A percentile compares a stretch with the other conserved stretches of the same genome.
These are phyloP conservation scores for Drosophila rufa DNA, from an alignment of 1,140 invertebrate species.

Conservation along the genomic window DNA sequence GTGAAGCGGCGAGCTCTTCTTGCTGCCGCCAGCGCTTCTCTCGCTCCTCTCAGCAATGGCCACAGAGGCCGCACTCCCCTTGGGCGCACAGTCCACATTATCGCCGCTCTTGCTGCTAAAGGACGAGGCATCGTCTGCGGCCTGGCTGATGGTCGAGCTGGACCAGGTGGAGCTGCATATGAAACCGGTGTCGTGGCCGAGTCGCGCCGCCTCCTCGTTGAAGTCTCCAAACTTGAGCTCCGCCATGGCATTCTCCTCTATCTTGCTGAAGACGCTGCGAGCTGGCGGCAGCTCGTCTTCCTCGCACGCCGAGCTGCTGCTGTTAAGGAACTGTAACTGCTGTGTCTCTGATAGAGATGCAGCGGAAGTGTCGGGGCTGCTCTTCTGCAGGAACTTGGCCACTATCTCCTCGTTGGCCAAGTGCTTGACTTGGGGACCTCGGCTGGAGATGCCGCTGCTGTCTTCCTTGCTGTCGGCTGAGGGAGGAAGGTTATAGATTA, in stretches of 20 bases:
- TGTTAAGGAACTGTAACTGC: constrained; percentile 74
- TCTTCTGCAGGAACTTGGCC: constrained; percentile 65
- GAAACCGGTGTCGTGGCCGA: constrained; percentile 39
- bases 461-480: constrained; percentile 45
- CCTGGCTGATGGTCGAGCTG: constrained; percentile 55
- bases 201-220: constrained; percentile 46
- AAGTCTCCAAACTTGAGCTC: constrained; percentile 78
- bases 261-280: constrained; percentile 1
- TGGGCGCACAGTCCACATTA: constrained; percentile 58
- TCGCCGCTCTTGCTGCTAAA: constrained; percentile 36
- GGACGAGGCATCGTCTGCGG: constrained; percentile 22
- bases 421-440: constrained; percentile 28
- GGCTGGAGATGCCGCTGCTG: constrained; percentile 1
- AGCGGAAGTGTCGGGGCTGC: constrained; percentile 22
- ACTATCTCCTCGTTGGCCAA: constrained; percentile 71
- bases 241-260: constrained; percentile 23
- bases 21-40: constrained; percentile 16
- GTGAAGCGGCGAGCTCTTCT: constrained; percentile 46
- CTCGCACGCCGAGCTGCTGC: constrained; percentile 71
- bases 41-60: neutral
- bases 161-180: constrained; percentile 74
- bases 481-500: neutral
- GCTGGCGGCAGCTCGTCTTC: constrained; percentile 59
- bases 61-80: neutral
- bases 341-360: constrained; percentile 26